Conservation (phyloP, 2,888 invertebrate species). For the Cotesia congregata region DNA sequence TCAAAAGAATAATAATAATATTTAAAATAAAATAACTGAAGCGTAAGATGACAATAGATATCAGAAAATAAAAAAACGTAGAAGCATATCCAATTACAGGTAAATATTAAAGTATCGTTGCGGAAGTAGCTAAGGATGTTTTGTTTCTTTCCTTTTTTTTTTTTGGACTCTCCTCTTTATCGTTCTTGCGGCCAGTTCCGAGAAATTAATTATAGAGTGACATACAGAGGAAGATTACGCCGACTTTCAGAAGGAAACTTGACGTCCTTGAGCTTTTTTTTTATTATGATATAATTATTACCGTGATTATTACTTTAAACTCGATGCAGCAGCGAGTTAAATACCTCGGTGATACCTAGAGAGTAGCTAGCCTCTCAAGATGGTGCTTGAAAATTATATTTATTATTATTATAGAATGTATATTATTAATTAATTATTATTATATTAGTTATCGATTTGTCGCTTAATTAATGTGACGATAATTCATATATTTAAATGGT, state of each 20-base stretch:
- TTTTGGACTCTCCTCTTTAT: neutral
- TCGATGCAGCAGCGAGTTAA: constrained; percentile 27
- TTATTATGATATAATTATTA: constrained; percentile 6
- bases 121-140: constrained; percentile 11
- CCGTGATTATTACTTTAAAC: constrained; percentile 1
- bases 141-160: neutral
- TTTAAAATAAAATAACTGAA: neutral
- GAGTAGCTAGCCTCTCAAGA: constrained; percentile 17
- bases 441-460: constrained; percentile 24
- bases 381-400: constrained; percentile 35
- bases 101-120: neutral
- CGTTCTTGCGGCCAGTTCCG: constrained; percentile 34
- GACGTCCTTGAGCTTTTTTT: constrained; percentile 35
- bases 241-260: constrained; percentile 25
- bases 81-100: constrained; percentile 7
- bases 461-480: constrained; percentile 15
- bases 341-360: constrained; percentile 36
- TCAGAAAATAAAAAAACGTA: constrained; percentile 15
- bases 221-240: constrained; percentile 21
- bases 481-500: constrained; percentile 4
- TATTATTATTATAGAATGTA: constrained; percentile 10
- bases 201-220: constrained; percentile 32
- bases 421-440: constrained; percentile 24
- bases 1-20: constrained; percentile 7
- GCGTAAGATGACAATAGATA: constrained; percentile 8